phyloP scores from a whole-genome alignment of 2,888 invertebrate species.

The Dryocosmus kuriphilus region DNA sequence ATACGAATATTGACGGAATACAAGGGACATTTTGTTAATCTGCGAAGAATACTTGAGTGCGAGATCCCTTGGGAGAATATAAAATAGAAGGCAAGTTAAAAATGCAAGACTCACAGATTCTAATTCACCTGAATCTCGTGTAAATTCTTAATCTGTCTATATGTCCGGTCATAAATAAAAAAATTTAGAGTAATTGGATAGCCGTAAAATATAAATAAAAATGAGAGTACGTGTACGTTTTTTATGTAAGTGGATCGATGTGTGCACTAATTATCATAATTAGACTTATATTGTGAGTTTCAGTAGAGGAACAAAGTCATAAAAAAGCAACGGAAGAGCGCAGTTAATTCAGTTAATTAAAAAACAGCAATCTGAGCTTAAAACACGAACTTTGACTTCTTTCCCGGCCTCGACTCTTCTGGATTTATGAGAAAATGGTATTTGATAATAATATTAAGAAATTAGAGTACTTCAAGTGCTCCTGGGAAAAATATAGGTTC shows the following conservation, averaged over 20 bases:
- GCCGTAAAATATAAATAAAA: constrained; percentile 15
- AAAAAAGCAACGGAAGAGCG: background rate
- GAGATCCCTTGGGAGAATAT: no score
- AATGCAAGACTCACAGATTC: background rate
- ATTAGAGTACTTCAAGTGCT: background rate
- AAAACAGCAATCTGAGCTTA: background rate
- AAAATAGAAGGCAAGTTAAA: background rate
- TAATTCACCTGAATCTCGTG: constrained; percentile 3
- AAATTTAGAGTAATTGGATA: constrained; percentile 36
- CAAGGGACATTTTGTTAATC: no score
- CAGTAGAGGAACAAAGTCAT: constrained; percentile 19
- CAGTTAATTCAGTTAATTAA: constrained; percentile 22
- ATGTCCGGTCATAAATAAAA: constrained; percentile 3
- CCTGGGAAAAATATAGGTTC: background rate
- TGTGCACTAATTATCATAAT: background rate
- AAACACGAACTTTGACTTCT: constrained; percentile 29
- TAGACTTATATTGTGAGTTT: background rate
- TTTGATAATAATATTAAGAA: constrained; percentile 6
- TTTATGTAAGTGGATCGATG: background rate
- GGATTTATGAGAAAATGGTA: constrained; percentile 22
- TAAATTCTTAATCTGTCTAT: background rate
- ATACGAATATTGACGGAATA: no score
- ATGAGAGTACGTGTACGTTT: constrained; percentile 8
- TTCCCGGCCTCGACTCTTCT: constrained; percentile 25
- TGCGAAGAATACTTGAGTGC: no score